Conservation (phyloP, 2,113 vertebrate species). For the Megaptera novaeangliae region DNA sequence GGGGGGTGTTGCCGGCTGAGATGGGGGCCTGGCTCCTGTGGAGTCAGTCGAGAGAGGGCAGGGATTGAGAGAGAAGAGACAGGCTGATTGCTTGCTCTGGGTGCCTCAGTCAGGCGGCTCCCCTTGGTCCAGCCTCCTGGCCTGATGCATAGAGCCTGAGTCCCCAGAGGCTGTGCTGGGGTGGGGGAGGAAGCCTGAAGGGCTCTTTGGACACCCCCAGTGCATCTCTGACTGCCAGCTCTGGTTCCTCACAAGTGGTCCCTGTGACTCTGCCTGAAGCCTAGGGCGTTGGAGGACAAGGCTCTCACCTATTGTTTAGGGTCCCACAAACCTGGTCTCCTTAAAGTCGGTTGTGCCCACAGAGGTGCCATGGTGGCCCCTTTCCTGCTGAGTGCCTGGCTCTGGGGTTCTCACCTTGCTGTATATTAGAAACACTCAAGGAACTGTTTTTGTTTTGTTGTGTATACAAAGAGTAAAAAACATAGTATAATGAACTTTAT, state of each 20-base stretch:
- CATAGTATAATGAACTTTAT: not conserved
- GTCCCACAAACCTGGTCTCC: not conserved
- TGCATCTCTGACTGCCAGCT: not conserved
- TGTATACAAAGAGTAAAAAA: not conserved
- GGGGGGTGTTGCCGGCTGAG: not conserved
- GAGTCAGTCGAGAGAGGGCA: not conserved
- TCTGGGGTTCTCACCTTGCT: not conserved
- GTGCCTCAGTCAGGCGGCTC: not conserved
- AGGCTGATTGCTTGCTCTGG: not conserved
- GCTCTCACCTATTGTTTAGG: not conserved
- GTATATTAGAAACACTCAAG: not conserved
- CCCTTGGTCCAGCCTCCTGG: not conserved
- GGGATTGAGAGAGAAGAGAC: not conserved
- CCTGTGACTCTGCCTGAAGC: not conserved
- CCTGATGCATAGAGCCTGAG: not conserved
- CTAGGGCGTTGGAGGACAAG: not conserved
- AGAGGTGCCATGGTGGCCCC: not conserved
- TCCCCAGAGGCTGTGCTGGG: not conserved
- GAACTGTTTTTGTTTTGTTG: not conserved
- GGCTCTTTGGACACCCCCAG: not conserved
- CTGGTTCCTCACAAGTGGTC: not conserved
- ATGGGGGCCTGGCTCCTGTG: not conserved
- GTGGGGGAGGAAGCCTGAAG: not conserved
- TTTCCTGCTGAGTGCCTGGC: not conserved
- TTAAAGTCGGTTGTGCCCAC: not conserved